These are phyloP conservation scores for Campylorhamphus procurvoides DNA, from an alignment of 2,113 vertebrate species.

Conservation along the genomic window DNA sequence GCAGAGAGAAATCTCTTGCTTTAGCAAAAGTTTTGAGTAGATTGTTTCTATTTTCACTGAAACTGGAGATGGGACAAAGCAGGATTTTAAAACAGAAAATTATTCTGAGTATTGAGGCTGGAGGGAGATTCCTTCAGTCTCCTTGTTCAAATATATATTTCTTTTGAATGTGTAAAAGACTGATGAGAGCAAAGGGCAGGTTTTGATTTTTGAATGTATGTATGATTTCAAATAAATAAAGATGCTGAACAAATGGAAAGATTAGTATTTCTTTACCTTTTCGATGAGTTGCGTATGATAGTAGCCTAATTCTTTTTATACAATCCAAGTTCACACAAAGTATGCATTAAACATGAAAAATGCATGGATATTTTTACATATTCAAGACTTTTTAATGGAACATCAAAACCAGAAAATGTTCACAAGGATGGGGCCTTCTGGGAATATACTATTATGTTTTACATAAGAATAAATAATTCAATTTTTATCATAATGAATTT, in stretches of 20 bases:
- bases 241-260: constrained; percentile 49
- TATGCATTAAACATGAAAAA: constrained; percentile 11
- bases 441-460: background rate
- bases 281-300: constrained; percentile 27
- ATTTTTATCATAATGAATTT: background rate
- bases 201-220: constrained; percentile 20
- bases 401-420: background rate
- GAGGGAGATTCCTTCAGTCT: background rate
- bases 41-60: background rate
- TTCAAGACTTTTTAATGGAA: background rate
- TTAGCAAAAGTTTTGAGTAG: background rate
- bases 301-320: constrained; percentile 4
- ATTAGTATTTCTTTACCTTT: constrained; percentile 50
- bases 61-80: background rate
- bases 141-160: background rate
- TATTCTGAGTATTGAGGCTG: background rate
- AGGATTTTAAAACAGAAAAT: background rate
- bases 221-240: constrained; percentile 36
- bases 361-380: constrained; percentile 12
- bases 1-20: background rate
- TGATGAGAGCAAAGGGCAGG: background rate
- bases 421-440: background rate
- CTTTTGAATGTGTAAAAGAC: background rate
- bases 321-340: background rate
- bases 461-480: background rate